Percentiles rank a stretch among this genome's conserved stretches.
phyloP scores from a whole-genome alignment of 2,888 invertebrate genomes.

The Dynastes maya region DNA sequence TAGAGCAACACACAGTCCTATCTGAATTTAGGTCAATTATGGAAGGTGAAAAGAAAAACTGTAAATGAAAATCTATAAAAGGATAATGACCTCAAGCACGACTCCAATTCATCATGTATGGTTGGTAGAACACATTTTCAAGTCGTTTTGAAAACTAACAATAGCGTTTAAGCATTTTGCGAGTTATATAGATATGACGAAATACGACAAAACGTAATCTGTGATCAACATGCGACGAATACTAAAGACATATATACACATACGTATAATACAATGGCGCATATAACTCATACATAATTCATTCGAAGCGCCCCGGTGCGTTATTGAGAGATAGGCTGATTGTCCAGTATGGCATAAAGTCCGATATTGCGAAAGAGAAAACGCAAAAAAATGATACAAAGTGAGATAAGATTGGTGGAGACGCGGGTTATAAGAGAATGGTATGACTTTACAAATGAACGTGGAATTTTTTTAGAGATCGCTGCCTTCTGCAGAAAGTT shows the following conservation, averaged over 20 bases:
- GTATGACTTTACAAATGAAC: constrained; percentile 23
- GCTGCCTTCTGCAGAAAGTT: not conserved
- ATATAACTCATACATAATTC: constrained; percentile 29
- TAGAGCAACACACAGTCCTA: too few relatives aligned
- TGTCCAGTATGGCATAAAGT: not conserved
- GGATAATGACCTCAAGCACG: too few relatives aligned
- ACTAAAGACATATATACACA: not conserved
- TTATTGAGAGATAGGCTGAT: constrained; percentile 7
- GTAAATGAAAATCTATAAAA: too few relatives aligned
- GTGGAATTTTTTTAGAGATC: constrained; percentile 4
- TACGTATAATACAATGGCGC: not conserved
- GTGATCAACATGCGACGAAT: constrained; percentile 1
- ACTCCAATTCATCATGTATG: too few relatives aligned
- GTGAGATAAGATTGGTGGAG: constrained; percentile 7
- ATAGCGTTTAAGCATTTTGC: too few relatives aligned
- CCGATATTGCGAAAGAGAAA: not conserved
- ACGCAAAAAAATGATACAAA: not conserved
- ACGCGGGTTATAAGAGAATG: not conserved
- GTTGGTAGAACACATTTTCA: too few relatives aligned
- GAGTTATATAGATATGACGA: not conserved
- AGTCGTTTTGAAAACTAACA: too few relatives aligned
- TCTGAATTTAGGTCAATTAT: too few relatives aligned
- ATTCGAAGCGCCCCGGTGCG: constrained; percentile 7
- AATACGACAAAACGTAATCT: constrained; percentile 27
- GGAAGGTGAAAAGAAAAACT: too few relatives aligned